Percentiles rank a stretch among this genome's conserved stretches.
phyloP scores from a whole-genome alignment of 2,888 invertebrate genomes.

The Laothoe populi region DNA sequence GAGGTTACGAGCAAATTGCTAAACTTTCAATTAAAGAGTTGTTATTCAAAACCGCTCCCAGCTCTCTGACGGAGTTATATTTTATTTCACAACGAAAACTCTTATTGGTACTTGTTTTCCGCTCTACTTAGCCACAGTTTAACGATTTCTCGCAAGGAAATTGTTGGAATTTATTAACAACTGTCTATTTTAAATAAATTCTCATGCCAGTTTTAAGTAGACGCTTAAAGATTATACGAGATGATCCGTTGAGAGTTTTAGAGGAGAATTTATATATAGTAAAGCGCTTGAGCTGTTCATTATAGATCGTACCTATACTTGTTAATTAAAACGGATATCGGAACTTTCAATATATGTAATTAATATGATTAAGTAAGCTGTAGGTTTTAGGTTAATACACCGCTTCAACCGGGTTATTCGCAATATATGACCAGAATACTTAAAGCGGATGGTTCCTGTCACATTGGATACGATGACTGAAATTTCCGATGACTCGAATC shows the following conservation, averaged over 20 bases:
- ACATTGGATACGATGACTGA: too few species aligned
- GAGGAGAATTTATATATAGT: conserved; percentile 17
- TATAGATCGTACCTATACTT: background rate
- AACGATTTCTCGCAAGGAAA: conserved; percentile 63
- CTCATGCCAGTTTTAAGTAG: conserved; percentile 40
- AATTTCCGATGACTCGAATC: too few species aligned
- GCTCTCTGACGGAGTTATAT: conserved; percentile 76
- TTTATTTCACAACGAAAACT: conserved; percentile 76
- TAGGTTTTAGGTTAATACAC: too few species aligned
- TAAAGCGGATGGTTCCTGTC: too few species aligned
- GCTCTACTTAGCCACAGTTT: conserved; percentile 66
- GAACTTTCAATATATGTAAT: background rate
- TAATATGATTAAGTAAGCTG: background rate
- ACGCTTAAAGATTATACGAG: conserved; percentile 41
- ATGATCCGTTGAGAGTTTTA: conserved; percentile 42
- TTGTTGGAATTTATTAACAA: conserved; percentile 63
- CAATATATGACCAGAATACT: too few species aligned
- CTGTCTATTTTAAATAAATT: conserved; percentile 57
- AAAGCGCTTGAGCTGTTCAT: conserved; percentile 3
- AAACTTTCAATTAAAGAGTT: conserved; percentile 85
- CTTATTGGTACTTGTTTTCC: conserved; percentile 73
- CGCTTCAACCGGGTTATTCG: too few species aligned
- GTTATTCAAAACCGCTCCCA: conserved; percentile 80
- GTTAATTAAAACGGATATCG: background rate
- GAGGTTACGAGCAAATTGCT: conserved; percentile 83